phyloP scores from a whole-genome alignment of 2,888 invertebrate species.

The Drosophila trichaetosa region DNA sequence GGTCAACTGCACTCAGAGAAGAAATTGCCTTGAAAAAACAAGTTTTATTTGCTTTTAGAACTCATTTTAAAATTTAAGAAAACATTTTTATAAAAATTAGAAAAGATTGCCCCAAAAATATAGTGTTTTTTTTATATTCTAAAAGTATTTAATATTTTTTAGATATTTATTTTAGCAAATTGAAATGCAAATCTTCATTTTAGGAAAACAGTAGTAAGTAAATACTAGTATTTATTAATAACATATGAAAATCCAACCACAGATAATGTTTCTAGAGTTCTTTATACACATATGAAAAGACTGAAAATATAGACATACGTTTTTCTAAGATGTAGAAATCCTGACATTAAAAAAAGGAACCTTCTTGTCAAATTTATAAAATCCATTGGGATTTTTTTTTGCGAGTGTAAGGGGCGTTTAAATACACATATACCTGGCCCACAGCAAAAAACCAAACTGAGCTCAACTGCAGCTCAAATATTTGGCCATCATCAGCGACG shows the following conservation, averaged over 20 bases:
- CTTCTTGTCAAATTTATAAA: background rate
- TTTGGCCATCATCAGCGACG: slow-evolving; percentile 55
- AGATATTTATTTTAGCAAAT: no score
- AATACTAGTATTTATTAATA: no score
- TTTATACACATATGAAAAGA: background rate
- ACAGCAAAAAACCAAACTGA: slow-evolving; percentile 7
- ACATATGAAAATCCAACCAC: no score
- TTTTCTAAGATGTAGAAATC: background rate
- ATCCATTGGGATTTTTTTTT: background rate
- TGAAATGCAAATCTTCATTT: no score
- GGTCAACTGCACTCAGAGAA: slow-evolving; percentile 40
- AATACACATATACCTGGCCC: slow-evolving; percentile 58
- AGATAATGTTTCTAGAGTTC: background rate
- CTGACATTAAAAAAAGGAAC: background rate
- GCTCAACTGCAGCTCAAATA: slow-evolving; percentile 55
- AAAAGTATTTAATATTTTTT: no score
- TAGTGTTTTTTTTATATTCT: no score
- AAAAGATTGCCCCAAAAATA: no score
- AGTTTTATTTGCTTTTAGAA: no score
- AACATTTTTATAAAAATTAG: no score
- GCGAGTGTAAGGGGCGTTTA: slow-evolving; percentile 37
- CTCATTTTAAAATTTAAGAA: no score
- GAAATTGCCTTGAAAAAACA: background rate
- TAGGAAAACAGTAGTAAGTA: no score
- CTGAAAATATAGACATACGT: background rate